Base-by-base conservation (phyloP, 35 echinoderm and acorn worm genomes). In the Patiria miniata region DNA sequence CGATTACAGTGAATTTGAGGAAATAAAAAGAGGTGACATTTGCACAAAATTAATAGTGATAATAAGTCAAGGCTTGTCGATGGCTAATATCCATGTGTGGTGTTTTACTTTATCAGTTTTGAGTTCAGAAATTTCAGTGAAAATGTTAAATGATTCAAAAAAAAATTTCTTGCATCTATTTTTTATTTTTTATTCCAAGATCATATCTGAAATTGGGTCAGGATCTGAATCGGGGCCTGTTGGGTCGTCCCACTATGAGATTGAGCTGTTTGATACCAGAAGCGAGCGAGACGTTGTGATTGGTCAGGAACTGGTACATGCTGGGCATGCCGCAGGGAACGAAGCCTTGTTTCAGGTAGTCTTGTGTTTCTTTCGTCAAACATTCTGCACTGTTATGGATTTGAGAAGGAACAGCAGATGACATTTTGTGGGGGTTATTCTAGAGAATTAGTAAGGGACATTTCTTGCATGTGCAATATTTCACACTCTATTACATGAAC, bases 241-340 rank as follows among this genome's bases (percentile, higher is more conserved):
- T 1, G 85, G 68, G 21, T 69, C 39, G 9, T 78, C 52, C 36
- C 2, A 17, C 15, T 87, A 87, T 77, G 44, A 17, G 42, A 77
- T 87, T 36, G 55, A 87, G 44, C n/a, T 87, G 38, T 87, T 47
- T 47, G 44, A 87, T 59, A 39, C 76, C 9, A 79, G 39, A 17
- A 77, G 76, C 34, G 85, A 77, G 78, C 68, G 77, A 19, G 77
- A 87, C 68, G 28, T 87, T 36, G 28, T 79, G 28, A 44, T 87
- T n/a, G 77, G 68, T 37, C 76, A 87, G 85, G 37, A 77, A 40
- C 50, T 87, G 2, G 77, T 87, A 16, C 44, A 87, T 53, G 37
- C n/a, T 21, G 85, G 85, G 29, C 42, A 79, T 28, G 85, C 85
- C 7, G 29, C 28, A 26, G 68, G 68, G 12, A 87, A 47, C 34